Conservation (phyloP, 2,113 vertebrate species). For the Malurus alboscapulatus region DNA sequence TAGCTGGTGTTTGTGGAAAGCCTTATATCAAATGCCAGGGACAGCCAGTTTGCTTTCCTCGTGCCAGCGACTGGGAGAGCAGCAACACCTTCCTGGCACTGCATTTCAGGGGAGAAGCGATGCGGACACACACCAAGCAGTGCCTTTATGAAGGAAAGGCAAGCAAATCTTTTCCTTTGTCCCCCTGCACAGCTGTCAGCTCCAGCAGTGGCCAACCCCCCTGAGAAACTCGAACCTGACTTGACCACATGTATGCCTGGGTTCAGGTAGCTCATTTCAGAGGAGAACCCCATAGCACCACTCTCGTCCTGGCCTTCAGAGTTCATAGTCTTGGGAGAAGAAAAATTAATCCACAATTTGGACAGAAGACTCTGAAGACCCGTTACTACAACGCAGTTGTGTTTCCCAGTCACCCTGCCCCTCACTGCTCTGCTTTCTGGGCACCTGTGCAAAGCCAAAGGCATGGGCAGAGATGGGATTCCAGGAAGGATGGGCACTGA, state of each 20-base stretch:
- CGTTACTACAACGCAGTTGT: background rate
- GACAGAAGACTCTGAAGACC: background rate
- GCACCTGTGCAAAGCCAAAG: background rate
- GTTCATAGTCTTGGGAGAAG: background rate
- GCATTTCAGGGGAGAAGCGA: background rate
- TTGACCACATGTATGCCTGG: background rate
- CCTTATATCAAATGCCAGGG: slow-evolving; percentile 8
- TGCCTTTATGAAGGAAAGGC: background rate
- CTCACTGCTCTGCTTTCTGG: background rate
- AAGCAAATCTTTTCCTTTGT: background rate
- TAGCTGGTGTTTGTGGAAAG: slow-evolving; percentile 62
- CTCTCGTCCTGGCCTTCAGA: background rate
- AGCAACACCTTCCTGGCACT: background rate
- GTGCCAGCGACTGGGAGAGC: background rate
- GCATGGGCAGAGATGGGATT: background rate
- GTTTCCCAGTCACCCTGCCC: background rate
- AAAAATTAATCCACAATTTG: background rate
- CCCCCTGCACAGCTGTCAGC: background rate
- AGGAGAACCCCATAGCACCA: background rate
- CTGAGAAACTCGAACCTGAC: background rate
- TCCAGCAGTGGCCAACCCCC: background rate
- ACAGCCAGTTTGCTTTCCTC: background rate
- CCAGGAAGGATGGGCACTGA: background rate
- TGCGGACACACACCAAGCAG: rapidly evolving
- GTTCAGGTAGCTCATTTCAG: background rate